Percentiles rank a stretch among this genome's conserved stretches.
Conservation (phyloP, 92 coral and sea anemone genomes). For the Chrysogorgia sp. region DNA sequence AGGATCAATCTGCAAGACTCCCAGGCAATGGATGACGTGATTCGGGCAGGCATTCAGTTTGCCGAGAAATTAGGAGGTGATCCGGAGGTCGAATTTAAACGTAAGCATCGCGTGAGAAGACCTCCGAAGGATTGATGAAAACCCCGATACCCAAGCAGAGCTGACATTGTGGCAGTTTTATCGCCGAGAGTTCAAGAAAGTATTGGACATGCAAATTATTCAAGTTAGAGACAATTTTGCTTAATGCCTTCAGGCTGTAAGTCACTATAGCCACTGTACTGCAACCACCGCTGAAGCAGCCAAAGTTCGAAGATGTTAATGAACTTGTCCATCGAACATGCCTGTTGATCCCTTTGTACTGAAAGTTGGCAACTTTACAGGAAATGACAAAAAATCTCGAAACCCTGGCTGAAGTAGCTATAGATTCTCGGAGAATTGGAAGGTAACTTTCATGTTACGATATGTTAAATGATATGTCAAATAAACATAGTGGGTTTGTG, state of each 20-base stretch:
- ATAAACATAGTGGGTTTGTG: too few species aligned
- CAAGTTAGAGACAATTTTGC: slow-evolving; percentile 16
- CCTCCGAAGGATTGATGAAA: slow-evolving; percentile 9
- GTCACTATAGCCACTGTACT: slow-evolving; percentile 7
- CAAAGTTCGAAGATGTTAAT: too few species aligned
- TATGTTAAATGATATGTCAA: too few species aligned
- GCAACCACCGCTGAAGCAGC: slow-evolving; percentile 14
- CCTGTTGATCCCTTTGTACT: too few species aligned
- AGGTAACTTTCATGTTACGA: too few species aligned
- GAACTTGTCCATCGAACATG: too few species aligned
- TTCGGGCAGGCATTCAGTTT: slow-evolving; percentile 16
- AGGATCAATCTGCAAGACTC: not conserved
- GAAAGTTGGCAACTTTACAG: too few species aligned
- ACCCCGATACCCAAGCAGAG: not conserved
- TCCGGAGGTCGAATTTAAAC: slow-evolving; percentile 17
- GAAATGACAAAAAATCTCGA: too few species aligned
- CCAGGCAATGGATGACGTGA: slow-evolving; percentile 30
- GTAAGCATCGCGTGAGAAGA: slow-evolving; percentile 30
- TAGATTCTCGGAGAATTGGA: too few species aligned
- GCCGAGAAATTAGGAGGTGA: slow-evolving; percentile 17
- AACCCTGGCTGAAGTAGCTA: too few species aligned
- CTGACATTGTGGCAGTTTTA: not conserved
- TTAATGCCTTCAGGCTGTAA: slow-evolving; percentile 18
- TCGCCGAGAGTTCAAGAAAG: slow-evolving; percentile 15
- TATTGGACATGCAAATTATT: slow-evolving; percentile 25